Conservation (phyloP, 2,888 invertebrate genomes). For the Dusona sp. region DNA sequence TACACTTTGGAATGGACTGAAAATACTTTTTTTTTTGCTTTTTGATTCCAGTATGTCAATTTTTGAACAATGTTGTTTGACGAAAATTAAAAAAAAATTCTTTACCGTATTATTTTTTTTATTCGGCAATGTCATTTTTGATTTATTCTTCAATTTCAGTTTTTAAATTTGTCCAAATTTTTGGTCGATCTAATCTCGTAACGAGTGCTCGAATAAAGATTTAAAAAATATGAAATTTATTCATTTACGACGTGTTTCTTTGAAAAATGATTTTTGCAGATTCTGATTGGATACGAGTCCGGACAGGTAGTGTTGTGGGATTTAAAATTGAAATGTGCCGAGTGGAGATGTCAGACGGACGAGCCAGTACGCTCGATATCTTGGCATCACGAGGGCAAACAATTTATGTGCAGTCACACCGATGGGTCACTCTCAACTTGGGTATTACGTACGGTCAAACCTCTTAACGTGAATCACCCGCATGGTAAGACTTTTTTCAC, state of each 20-base stretch:
- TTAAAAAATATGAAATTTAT: neutral
- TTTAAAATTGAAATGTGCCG: constrained; percentile 93
- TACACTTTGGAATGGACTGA: too few species aligned
- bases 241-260: neutral
- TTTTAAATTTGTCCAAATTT: too few species aligned
- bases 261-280: constrained; percentile 86
- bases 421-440: constrained; percentile 98
- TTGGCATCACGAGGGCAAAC: constrained; percentile 99
- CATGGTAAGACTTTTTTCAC: constrained; percentile 89
- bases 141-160: too few species aligned
- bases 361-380: constrained; percentile 94
- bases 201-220: neutral
- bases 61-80: too few species aligned
- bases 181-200: too few species aligned
- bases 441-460: constrained; percentile 92
- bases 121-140: too few species aligned
- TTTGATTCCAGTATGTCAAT: too few species aligned
- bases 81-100: too few species aligned
- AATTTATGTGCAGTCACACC: constrained; percentile 97
- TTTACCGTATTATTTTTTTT: too few species aligned
- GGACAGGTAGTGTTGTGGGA: constrained; percentile 99
- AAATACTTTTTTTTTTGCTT: too few species aligned
- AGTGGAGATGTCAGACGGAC: constrained; percentile 92
- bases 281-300: constrained; percentile 97
- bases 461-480: constrained; percentile 93